Evolutionary conservation across 1,140 invertebrate genomes (phyloP), one percentile per base, ranked within the genome.

Genomic region (Scaptomyza pallida): DNA sequence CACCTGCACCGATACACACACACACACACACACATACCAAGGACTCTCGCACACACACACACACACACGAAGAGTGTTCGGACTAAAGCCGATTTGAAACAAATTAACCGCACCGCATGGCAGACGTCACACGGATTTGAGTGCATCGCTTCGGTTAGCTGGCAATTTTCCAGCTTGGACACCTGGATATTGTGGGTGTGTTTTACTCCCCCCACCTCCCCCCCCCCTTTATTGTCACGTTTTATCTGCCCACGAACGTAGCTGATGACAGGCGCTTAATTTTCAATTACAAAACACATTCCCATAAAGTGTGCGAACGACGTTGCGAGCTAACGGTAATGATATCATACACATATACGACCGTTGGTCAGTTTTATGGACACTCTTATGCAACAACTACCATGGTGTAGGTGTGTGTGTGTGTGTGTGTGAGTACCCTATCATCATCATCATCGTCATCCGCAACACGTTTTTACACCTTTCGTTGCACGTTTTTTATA

Each of bases 61-160:
- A 40, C 10, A 21, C 12, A 26, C 23, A 70, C 51, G 57, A 72
- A 51, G 23, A 73, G 21, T 64, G 16, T 26, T 17, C 10, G 0
- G 13, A 26, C 41, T 37, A 63, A 76, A 76, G 72, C 78, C 61
- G 78, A 82, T 82, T 82, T 81, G 78, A 81, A 81, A 78, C 78
- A 81, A 81, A 81, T 81, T 81, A 81, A 81, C 78, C 78, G 73
- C 78, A 81, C n/a, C n/a, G n/a, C 78, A 81, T 73, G 78, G 30
- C 78, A 77, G 69, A 40, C 65, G 55, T 72, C 78, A 48, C 60
- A 80, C 71, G 76, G 77, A 77, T 82, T 82, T 78, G 55, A 68
- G 62, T 60, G 68, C 68, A 80, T 63, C 72, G 73, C 78, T n/a
- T 41, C 71, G 78, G 68, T 63, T 75, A 80, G 72, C 45, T 80